Percentiles rank a stretch among this genome's conserved stretches.
Evolutionary conservation across 2,888 invertebrate genomes (phyloP).

Genomic region (Schizaphis graminum): DNA sequence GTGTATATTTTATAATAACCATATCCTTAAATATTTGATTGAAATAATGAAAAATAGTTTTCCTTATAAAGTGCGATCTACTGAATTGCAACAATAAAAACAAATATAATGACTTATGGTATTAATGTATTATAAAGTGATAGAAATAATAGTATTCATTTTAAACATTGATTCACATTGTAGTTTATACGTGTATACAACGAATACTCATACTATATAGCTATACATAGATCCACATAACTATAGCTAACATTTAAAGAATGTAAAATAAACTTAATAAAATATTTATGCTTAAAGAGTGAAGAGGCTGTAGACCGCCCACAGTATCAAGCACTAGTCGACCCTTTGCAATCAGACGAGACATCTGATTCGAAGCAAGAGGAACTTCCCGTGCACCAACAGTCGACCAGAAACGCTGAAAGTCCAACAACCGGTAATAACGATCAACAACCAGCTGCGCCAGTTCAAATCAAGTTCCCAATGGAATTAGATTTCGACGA

Average conservation of each 20-base stretch:
- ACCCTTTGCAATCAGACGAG: conserved; percentile 70
- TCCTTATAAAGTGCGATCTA: not conserved
- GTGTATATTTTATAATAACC: not conserved
- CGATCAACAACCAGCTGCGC: conserved; percentile 73
- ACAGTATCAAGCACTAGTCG: conserved; percentile 69
- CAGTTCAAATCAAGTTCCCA: conserved; percentile 81
- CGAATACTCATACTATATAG: not conserved
- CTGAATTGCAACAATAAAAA: not conserved
- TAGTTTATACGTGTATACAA: not conserved
- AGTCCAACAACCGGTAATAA: conserved; percentile 67
- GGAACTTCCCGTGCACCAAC: conserved; percentile 70
- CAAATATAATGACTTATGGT: not conserved
- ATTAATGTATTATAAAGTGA: not conserved
- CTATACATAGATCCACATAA: not conserved
- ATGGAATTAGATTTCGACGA: conserved; percentile 87
- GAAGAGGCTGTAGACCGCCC: conserved; percentile 68
- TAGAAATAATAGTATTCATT: not conserved
- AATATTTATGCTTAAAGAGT: conserved; percentile 57
- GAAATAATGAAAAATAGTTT: not conserved
- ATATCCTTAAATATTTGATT: not conserved
- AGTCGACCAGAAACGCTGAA: conserved; percentile 69
- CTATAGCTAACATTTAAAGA: not conserved
- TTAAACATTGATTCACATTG: not conserved
- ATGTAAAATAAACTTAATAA: not conserved
- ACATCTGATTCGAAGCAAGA: conserved; percentile 69